Conservation (phyloP, 1,140 invertebrate genomes). For the Tyrophagus putrescentiae region DNA sequence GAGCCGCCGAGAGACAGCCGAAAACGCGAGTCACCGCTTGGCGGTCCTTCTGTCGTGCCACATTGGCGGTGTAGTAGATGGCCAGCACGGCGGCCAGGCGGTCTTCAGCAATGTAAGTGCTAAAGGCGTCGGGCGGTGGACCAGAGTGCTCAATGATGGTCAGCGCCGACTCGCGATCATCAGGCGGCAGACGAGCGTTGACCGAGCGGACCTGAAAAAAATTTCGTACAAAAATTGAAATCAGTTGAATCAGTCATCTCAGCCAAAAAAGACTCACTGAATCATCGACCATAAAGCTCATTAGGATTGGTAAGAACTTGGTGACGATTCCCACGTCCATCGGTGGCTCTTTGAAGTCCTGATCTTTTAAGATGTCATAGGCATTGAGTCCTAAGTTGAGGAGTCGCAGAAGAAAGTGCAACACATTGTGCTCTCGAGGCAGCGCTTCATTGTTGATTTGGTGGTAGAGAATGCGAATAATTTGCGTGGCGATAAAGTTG, state of each 20-base stretch:
- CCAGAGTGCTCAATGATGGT: constrained; percentile 87
- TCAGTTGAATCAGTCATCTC: too few species aligned
- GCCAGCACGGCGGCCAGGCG: constrained; percentile 76
- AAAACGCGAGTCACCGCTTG: constrained; percentile 70
- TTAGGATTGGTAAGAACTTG: constrained; percentile 81
- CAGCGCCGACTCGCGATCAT: constrained; percentile 77
- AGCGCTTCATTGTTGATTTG: constrained; percentile 74
- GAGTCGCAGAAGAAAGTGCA: constrained; percentile 82
- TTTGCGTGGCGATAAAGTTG: constrained; percentile 79
- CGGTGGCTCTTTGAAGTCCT: constrained; percentile 80
- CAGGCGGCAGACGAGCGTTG: constrained; percentile 72
- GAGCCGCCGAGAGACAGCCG: constrained; percentile 67
- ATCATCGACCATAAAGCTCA: constrained; percentile 92
- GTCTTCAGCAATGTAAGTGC: constrained; percentile 68
- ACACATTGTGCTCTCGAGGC: constrained; percentile 74
- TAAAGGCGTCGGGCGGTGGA: constrained; percentile 76
- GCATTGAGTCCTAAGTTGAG: constrained; percentile 76
- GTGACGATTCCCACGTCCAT: constrained; percentile 73
- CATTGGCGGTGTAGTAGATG: constrained; percentile 86
- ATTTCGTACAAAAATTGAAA: too few species aligned
- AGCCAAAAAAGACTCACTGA: too few species aligned
- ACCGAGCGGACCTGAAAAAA: constrained; percentile 51
- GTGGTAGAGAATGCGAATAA: constrained; percentile 78
- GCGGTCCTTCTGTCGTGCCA: constrained; percentile 60
- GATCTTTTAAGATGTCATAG: constrained; percentile 92